Evolutionary conservation across 2,888 invertebrate genomes (phyloP).

Genomic region (Apotomis turbidana): DNA sequence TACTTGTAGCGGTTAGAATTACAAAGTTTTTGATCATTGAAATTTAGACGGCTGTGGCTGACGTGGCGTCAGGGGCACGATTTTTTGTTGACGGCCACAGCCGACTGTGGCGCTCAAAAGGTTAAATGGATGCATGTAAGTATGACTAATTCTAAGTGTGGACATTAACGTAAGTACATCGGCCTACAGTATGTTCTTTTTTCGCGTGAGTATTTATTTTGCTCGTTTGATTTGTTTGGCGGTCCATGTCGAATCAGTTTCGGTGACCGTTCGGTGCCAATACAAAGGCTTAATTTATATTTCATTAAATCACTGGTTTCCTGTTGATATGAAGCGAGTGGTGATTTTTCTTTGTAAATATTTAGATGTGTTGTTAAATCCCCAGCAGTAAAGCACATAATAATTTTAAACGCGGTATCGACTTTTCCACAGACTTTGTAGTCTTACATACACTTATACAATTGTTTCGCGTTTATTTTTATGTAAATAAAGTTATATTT

Average conservation of each 20-base stretch:
- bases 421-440: constrained; percentile 34
- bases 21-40: too few relatives aligned
- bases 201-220: not conserved
- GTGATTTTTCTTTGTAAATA: constrained; percentile 12
- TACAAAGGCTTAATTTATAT: not conserved
- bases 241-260: not conserved
- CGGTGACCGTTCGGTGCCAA: not conserved
- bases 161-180: not conserved
- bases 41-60: too few relatives aligned
- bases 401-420: constrained; percentile 19
- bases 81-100: too few relatives aligned
- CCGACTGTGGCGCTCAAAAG: too few relatives aligned
- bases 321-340: not conserved
- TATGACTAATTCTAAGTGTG: not conserved
- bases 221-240: not conserved
- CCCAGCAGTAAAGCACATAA: not conserved
- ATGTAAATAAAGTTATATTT: constrained; percentile 36
- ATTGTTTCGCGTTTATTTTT: constrained; percentile 36
- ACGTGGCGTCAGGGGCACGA: too few relatives aligned
- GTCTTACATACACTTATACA: constrained; percentile 31
- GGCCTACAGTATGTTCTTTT: constrained; percentile 14
- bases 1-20: too few relatives aligned
- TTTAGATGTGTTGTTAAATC: constrained; percentile 15
- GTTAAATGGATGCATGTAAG: not conserved
- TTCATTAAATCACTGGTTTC: not conserved